Percentiles rank a stretch among this genome's conserved stretches.
Evolutionary conservation across 1,140 invertebrate species (phyloP).

Genomic region (Drosophila pallidifrons): DNA sequence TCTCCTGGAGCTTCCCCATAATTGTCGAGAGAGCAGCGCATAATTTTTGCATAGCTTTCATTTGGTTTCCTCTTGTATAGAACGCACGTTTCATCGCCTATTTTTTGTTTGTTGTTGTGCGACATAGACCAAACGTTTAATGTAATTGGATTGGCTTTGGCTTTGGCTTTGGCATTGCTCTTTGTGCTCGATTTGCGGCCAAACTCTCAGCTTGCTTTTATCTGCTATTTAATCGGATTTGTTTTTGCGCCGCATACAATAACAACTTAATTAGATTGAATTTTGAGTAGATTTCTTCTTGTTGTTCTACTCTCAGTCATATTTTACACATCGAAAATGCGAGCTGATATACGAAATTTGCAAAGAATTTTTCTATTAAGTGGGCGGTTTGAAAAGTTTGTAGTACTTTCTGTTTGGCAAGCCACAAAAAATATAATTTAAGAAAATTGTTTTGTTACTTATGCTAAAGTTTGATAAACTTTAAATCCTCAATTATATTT

Average conservation of each 20-base stretch:
- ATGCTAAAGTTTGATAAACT: too few relatives aligned
- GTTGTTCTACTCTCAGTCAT: slow-evolving; percentile 44
- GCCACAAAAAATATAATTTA: too few relatives aligned
- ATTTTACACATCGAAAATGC: slow-evolving; percentile 62
- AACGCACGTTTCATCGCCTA: slow-evolving; percentile 44
- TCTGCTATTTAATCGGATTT: slow-evolving; percentile 71
- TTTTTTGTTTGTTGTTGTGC: background rate
- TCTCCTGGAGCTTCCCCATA: slow-evolving; percentile 31
- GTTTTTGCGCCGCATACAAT: slow-evolving; percentile 69
- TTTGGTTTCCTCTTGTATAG: slow-evolving; percentile 51
- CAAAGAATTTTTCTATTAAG: slow-evolving; percentile 35
- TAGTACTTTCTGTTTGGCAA: too few relatives aligned
- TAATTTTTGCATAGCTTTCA: slow-evolving; percentile 76
- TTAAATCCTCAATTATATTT: too few relatives aligned
- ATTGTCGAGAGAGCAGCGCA: slow-evolving; percentile 56
- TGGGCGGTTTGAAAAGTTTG: slow-evolving; percentile 21
- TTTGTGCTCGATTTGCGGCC: slow-evolving; percentile 23
- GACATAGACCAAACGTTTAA: slow-evolving; percentile 55
- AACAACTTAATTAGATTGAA: slow-evolving; percentile 80
- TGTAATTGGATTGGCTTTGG: slow-evolving; percentile 72
- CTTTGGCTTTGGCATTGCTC: slow-evolving; percentile 24
- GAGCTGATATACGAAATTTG: slow-evolving; percentile 44
- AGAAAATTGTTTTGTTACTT: too few relatives aligned
- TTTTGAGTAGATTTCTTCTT: slow-evolving; percentile 46
- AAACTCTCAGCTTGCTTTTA: slow-evolving; percentile 42